These are phyloP conservation scores for Polia nebulosa DNA, from an alignment of 2,888 invertebrate genomes.

Conservation along the genomic window DNA sequence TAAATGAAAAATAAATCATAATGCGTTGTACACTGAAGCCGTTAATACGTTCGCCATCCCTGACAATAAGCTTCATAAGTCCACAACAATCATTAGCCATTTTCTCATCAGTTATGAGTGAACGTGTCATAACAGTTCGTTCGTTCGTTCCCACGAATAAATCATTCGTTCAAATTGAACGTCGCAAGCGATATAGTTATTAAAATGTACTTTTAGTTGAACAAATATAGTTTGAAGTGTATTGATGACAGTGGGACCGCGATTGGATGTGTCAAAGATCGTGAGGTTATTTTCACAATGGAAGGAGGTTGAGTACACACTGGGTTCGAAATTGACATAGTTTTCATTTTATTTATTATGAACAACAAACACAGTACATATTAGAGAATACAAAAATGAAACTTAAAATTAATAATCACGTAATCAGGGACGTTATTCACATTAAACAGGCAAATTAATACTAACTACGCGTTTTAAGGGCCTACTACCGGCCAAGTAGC, in stretches of 20 bases:
- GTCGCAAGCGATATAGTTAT: constrained; percentile 75
- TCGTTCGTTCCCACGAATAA: constrained; percentile 70
- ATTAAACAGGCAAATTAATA: too few species aligned
- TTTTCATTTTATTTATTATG: too few species aligned
- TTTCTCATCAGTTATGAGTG: constrained; percentile 53
- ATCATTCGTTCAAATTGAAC: constrained; percentile 66
- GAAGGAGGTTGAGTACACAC: constrained; percentile 61
- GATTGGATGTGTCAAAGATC: constrained; percentile 77
- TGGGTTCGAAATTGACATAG: constrained; percentile 47
- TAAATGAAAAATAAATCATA: too few species aligned
- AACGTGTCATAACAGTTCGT: constrained; percentile 55
- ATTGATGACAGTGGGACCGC: constrained; percentile 77
- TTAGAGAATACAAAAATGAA: too few species aligned
- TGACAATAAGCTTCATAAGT: constrained; percentile 29
- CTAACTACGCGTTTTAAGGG: too few species aligned
- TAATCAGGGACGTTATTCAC: too few species aligned
- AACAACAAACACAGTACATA: too few species aligned
- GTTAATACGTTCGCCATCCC: constrained; percentile 43
- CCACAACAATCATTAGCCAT: constrained; percentile 58
- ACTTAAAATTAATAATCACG: too few species aligned
- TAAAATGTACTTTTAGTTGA: constrained; percentile 74
- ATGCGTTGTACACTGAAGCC: neutral
- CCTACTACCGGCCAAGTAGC: too few species aligned
- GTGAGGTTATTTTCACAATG: constrained; percentile 78
- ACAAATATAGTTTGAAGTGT: constrained; percentile 77